Evolutionary conservation across 2,797 vertebrate species (phyloP), one percentile per base, ranked within the genome.

Genomic region (Hephaestus fuliginosus): DNA sequence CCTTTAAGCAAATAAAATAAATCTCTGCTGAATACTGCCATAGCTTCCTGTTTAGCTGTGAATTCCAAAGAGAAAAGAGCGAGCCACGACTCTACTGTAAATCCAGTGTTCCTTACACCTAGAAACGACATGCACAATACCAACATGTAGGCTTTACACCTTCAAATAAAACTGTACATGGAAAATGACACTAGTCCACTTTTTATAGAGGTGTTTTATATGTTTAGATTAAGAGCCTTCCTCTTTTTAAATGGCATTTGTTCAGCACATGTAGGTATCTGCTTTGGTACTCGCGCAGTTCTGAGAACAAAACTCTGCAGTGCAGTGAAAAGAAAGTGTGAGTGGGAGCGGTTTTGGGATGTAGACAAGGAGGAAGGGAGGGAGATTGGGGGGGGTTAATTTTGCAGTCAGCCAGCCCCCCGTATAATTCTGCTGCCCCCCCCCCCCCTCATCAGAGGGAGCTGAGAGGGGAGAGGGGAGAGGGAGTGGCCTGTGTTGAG

Each of bases 1-100:
- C 89, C 91, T 91, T 91, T 87, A 92, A 93, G 92, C 87, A 91
- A 94, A 94, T 93, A 90, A 91, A 93, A 90, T 90, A 91, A 87
- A 94, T 89, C 87, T 92, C 74, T 76, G 83, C 84, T 89, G 87
- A 92, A 89, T 89, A 86, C 81, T 81, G 88, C 84, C 77, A 81
- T 91, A 84, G 91, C 89, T 93, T 96, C 91, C 92, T 94, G 91
- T 93, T 93, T 85, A 90, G 88, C 86, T 86, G 86, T 84, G 78
- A 90, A 91, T 88, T 91, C 88, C 78, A 53, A 65, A 74, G 86
- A 89, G 88, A 91, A 81, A 81, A 48, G 55, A 82, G 74, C 9
- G 22, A 56, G 78, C 80, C 86, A 64, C 82, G 88, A 88, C 82
- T 80, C 73, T 78, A 76, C 80, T 86, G 83, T 82, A 80, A 80